Conservation (phyloP, 2,888 invertebrate genomes). For the Hedychridium roseum region DNA sequence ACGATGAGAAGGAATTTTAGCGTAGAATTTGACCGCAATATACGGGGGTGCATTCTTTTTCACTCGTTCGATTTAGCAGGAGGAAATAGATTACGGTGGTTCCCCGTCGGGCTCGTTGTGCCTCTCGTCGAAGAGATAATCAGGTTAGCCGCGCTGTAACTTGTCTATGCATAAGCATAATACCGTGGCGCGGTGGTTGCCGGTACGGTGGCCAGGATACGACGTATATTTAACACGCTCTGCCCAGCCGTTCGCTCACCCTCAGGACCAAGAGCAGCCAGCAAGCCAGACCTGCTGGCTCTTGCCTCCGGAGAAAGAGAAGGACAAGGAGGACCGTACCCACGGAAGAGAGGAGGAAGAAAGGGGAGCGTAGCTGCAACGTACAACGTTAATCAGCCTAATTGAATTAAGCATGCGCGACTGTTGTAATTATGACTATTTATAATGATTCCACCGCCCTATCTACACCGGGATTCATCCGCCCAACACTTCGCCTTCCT, state of each 20-base stretch:
- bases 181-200: constrained; percentile 46
- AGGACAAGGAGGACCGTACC: constrained; percentile 12
- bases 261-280: constrained; percentile 26
- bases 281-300: constrained; percentile 23
- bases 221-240: constrained; percentile 52
- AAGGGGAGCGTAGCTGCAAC: constrained; percentile 46
- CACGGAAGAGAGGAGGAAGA: constrained; percentile 19
- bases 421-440: constrained; percentile 64
- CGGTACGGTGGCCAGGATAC: constrained; percentile 57
- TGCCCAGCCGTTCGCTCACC: constrained; percentile 33
- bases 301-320: constrained; percentile 21
- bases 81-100: no score
- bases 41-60: no score
- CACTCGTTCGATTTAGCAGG: no score
- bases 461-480: constrained; percentile 25
- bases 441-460: constrained; percentile 57
- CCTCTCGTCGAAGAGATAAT: constrained; percentile 60
- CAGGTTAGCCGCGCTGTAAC: constrained; percentile 60
- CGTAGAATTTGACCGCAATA: no score
- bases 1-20: no score
- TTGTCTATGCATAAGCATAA: constrained; percentile 63
- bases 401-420: constrained; percentile 63
- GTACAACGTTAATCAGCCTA: constrained; percentile 63
- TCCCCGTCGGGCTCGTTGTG: constrained; percentile 20
- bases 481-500: background rate